phyloP scores from a whole-genome alignment of 2,888 invertebrate species.

The Oligia fasciuncula region DNA sequence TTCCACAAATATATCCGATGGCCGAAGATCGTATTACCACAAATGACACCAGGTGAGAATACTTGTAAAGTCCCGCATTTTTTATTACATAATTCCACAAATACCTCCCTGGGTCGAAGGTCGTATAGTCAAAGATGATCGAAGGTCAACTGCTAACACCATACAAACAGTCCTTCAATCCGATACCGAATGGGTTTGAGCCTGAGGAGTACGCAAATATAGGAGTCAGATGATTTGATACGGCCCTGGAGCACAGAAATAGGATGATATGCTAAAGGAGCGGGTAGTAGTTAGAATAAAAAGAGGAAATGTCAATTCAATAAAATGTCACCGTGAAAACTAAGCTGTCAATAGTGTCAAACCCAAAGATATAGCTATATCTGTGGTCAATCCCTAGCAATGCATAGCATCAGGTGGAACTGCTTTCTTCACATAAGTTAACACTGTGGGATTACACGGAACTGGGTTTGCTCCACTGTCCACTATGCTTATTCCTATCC shows the following conservation, averaged over 20 bases:
- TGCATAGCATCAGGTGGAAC: too few relatives aligned
- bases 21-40: conserved; percentile 7
- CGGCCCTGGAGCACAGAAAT: conserved; percentile 22
- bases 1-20: conserved; percentile 7
- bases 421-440: too few relatives aligned
- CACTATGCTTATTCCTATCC: too few relatives aligned
- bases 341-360: too few relatives aligned
- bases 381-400: too few relatives aligned
- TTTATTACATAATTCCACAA: not conserved
- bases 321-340: too few relatives aligned
- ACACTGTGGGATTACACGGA: too few relatives aligned
- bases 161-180: conserved; percentile 47
- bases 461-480: too few relatives aligned
- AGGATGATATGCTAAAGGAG: conserved; percentile 7
- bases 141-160: conserved; percentile 39
- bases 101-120: not conserved
- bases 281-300: not conserved
- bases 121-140: not conserved
- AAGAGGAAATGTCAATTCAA: not conserved
- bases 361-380: too few relatives aligned
- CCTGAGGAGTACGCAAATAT: conserved; percentile 46
- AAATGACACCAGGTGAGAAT: not conserved
- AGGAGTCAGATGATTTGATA: conserved; percentile 23
- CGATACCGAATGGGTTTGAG: conserved; percentile 39
- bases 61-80: not conserved